Conservation (phyloP, 2,113 vertebrate genomes). For the Psilopsiagon aurifrons region DNA sequence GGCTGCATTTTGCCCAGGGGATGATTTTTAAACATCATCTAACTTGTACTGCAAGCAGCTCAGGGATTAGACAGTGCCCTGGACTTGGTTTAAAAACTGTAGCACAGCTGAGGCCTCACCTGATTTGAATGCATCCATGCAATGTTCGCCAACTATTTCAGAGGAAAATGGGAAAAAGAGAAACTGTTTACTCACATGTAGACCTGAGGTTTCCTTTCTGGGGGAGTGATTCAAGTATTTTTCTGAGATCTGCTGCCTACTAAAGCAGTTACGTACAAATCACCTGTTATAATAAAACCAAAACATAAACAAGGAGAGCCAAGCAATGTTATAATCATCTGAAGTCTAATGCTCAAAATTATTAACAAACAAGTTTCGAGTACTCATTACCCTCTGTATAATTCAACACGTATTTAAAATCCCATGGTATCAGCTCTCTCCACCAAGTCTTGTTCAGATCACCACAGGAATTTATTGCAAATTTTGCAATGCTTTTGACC, state of each 20-base stretch:
- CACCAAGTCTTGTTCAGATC: conserved; percentile 38
- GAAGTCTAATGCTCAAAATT: neutral
- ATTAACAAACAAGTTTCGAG: neutral
- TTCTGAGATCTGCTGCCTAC: neutral
- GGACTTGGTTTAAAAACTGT: neutral
- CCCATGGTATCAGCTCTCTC: conserved; percentile 27
- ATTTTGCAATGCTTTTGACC: conserved; percentile 74
- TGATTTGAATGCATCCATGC: neutral
- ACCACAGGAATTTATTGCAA: conserved; percentile 69
- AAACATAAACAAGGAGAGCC: neutral
- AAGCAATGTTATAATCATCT: neutral
- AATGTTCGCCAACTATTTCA: neutral
- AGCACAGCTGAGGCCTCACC: neutral
- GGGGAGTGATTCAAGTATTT: neutral
- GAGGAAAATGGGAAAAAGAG: neutral
- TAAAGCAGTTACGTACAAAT: neutral
- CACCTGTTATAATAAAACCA: neutral
- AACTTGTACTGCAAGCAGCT: neutral
- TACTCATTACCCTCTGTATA: neutral
- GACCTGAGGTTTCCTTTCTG: neutral
- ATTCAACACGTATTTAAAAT: neutral
- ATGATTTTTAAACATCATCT: neutral
- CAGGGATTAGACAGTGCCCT: neutral
- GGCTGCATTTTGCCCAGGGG: neutral
- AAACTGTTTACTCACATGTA: neutral